A percentile compares a stretch with the other conserved stretches of the same genome.
Evolutionary conservation across 2,113 vertebrate genomes (phyloP).

Genomic region (Eulemur macaco): DNA sequence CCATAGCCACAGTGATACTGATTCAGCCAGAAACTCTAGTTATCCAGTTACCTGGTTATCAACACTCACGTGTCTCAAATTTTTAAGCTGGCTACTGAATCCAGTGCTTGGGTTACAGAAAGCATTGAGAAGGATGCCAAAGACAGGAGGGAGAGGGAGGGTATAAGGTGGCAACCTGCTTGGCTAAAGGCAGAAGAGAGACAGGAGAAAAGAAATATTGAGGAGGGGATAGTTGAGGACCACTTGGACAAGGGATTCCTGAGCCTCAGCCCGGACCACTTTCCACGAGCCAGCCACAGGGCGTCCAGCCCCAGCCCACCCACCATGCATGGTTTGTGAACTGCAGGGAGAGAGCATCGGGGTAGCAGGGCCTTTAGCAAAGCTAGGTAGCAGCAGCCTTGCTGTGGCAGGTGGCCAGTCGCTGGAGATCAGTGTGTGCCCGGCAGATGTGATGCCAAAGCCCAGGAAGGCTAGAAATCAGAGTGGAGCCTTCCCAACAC

Average conservation of each 20-base stretch:
- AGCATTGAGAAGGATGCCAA: neutral
- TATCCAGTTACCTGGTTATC: neutral
- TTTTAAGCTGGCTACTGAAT: neutral
- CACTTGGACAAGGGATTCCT: neutral
- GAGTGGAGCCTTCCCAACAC: neutral
- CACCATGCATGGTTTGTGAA: neutral
- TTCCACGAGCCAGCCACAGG: neutral
- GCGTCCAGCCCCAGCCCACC: neutral
- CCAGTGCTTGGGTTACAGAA: neutral
- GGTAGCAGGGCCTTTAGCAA: neutral
- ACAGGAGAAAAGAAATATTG: neutral
- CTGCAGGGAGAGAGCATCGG: accelerated
- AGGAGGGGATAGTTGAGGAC: accelerated
- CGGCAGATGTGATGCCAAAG: neutral
- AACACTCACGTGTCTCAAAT: neutral
- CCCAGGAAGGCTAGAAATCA: neutral
- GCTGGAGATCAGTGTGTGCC: neutral
- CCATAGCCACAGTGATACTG: neutral
- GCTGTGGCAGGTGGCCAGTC: neutral
- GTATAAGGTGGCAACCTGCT: accelerated
- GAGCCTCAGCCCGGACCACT: neutral
- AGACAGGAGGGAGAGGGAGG: neutral
- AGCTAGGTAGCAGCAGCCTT: neutral
- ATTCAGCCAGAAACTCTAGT: neutral
- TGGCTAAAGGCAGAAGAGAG: neutral